phyloP scores from a whole-genome alignment of 2,797 vertebrate species.

The Halcyon smyrnensis region DNA sequence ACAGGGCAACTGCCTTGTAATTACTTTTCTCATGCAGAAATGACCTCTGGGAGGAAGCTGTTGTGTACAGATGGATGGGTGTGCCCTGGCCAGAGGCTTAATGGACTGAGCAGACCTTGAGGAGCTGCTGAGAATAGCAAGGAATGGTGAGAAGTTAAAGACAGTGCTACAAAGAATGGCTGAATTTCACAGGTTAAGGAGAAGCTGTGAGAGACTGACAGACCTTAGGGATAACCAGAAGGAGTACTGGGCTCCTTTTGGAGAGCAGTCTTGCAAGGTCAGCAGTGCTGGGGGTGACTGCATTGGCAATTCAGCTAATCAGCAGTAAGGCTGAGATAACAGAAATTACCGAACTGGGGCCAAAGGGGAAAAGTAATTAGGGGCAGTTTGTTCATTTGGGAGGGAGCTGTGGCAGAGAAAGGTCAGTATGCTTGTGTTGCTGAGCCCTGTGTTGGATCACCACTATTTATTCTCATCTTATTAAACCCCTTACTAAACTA shows the following conservation, averaged over 20 bases:
- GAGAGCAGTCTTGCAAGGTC: background rate
- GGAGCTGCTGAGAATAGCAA: background rate
- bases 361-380: background rate
- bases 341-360: background rate
- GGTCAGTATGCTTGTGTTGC: background rate
- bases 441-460: background rate
- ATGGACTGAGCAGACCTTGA: background rate
- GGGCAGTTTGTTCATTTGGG: background rate
- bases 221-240: background rate
- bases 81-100: background rate
- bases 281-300: accelerated
- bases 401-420: background rate
- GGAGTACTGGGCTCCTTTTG: background rate
- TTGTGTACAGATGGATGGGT: background rate
- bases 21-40: slow-evolving; percentile 2
- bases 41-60: background rate
- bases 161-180: background rate
- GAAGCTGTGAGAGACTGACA: background rate
- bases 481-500: background rate
- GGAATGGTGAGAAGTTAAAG: background rate
- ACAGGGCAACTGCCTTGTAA: background rate
- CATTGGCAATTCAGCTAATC: background rate
- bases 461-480: background rate
- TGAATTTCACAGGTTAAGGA: background rate
- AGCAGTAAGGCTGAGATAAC: background rate